Evolutionary conservation across 2,797 vertebrate genomes (phyloP), one percentile per base, ranked within the genome.

Genomic region (Calcarius lapponicus): DNA sequence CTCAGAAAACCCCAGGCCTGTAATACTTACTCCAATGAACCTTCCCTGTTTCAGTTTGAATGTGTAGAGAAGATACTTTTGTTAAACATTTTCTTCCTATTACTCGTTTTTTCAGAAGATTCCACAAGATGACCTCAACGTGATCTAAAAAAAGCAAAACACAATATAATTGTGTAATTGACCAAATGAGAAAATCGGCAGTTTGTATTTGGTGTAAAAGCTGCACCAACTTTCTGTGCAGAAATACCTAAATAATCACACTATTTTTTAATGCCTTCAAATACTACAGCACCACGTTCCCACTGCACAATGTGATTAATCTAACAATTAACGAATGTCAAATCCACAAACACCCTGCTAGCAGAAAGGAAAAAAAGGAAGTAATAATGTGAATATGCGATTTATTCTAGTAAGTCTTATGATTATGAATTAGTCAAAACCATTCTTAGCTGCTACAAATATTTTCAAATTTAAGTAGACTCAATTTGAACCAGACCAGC

Each of bases 51-150:
- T 96, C 89, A 95, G 62, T 89, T 31, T 75, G 45, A 88, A 26
- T 43, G 60, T 3, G 24, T 10, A 62, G 29, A 0, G 2, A 86
- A 80, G 67, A 72, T 40, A 31, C 42, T 78, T 88, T 51, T 54
- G 57, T 71, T 74, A 70, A 86, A 66, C 95, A 96, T 93, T 92
- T 92, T 81, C 86, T 70, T 93, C 36, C 40, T 93, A 38, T 31
- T 71, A 38, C 9, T 28, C 73, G 38, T 69, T 95, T 95, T 64
- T 81, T 90, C 4, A 1, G 34, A 86, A 82, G 45, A 36, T 36
- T 87, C 56, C 57, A n/a, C n/a, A 2, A 82, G 65, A 73, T 67
- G 34, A 91, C 32, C 25, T 48, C 79, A 78, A 58, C 5, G 64
- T 31, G 31, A 86, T 81, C 92, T 93, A 70, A 87, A 84, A 76